Conservation (phyloP, 1,140 invertebrate species). For the Magallana angulata region DNA sequence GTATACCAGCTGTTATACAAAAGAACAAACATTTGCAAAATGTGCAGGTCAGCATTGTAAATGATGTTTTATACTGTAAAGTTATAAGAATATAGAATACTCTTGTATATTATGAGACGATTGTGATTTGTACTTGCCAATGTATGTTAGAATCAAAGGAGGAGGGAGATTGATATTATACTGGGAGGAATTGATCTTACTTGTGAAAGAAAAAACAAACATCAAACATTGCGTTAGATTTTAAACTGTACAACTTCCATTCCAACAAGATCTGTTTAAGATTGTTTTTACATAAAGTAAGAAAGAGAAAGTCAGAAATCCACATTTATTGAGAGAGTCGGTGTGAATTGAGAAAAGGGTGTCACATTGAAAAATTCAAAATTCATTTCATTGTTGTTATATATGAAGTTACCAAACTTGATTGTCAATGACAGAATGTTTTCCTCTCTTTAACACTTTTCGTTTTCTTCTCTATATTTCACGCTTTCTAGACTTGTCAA, state of each 20-base stretch:
- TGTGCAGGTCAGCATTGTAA: background rate
- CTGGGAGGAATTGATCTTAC: conserved; percentile 6
- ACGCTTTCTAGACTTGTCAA: background rate
- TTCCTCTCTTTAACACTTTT: background rate
- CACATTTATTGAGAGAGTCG: background rate
- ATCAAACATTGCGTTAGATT: background rate
- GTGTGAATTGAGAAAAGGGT: background rate
- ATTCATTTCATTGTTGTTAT: conserved; percentile 27
- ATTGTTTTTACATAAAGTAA: background rate
- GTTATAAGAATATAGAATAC: conserved; percentile 10
- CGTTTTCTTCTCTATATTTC: background rate
- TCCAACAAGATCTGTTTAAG: conserved; percentile 10
- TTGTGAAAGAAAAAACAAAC: background rate
- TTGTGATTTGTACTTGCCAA: conserved; percentile 22
- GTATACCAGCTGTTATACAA: background rate
- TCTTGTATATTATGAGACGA: conserved; percentile 1
- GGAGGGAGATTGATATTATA: conserved; percentile 24
- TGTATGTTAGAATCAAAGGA: background rate
- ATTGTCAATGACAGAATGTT: background rate
- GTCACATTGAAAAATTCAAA: background rate
- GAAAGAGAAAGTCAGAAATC: conserved; percentile 10
- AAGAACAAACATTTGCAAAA: conserved; percentile 28
- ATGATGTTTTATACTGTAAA: background rate
- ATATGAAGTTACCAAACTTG: conserved; percentile 9
- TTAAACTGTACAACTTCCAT: conserved; percentile 4